phyloP scores from a whole-genome alignment of 2,113 vertebrate species.

The Cnemophilus loriae region DNA sequence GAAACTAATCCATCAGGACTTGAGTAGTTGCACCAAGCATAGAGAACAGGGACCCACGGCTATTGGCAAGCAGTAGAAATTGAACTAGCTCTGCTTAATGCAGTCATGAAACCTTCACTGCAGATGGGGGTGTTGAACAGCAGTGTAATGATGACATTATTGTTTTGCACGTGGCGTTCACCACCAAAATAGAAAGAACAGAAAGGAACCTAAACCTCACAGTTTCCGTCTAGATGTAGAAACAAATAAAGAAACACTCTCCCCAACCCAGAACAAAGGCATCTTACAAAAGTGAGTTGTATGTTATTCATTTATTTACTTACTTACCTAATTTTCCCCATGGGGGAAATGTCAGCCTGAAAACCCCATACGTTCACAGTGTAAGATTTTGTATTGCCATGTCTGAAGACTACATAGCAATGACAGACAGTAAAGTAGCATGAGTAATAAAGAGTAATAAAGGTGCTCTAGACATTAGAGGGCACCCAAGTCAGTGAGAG shows the following conservation, averaged over 20 bases:
- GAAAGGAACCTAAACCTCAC: neutral
- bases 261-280: neutral
- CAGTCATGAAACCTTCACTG: neutral
- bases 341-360: neutral
- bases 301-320: neutral
- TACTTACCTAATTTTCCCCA: neutral
- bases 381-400: neutral
- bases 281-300: neutral
- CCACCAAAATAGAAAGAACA: neutral
- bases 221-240: neutral
- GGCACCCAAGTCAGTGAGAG: accelerated
- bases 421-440: neutral
- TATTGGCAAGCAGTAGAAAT: neutral
- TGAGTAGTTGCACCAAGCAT: neutral
- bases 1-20: neutral
- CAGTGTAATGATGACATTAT: neutral
- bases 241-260: neutral
- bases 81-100: neutral
- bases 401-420: neutral
- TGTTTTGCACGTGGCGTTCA: neutral
- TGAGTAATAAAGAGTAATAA: neutral
- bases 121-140: neutral
- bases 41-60: neutral
- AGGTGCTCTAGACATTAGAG: neutral
- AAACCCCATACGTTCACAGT: neutral